Conservation (phyloP, 1,140 invertebrate genomes). For the Drosophila pandora region DNA sequence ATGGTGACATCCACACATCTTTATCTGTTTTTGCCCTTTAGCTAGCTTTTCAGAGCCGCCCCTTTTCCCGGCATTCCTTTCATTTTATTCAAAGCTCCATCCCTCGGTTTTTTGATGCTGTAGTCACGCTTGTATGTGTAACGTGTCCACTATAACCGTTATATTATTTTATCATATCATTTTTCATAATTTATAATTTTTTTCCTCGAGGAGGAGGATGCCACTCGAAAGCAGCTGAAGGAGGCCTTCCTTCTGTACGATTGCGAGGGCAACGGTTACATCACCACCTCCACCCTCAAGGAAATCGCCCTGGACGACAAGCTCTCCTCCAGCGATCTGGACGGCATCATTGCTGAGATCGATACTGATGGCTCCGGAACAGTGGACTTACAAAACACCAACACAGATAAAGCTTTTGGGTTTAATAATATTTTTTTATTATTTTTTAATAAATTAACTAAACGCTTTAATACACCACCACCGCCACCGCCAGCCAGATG, state of each 20-base stretch:
- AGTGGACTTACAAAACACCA: conserved; percentile 87
- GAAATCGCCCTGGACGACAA: conserved; percentile 97
- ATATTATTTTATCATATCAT: no score
- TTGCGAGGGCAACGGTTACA: conserved; percentile 95
- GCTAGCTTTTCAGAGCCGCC: conserved; percentile 10
- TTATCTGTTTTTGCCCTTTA: conserved; percentile 20
- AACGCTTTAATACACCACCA: conserved; percentile 71
- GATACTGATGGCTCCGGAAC: conserved; percentile 97
- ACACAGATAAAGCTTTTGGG: conserved; percentile 44
- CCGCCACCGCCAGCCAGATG: no score
- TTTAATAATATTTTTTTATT: conserved; percentile 76
- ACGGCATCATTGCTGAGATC: conserved; percentile 96
- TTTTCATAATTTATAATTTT: no score
- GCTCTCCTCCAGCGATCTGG: conserved; percentile 91
- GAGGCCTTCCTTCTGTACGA: conserved; percentile 94
- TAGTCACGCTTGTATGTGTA: no score
- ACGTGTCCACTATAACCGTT: no score
- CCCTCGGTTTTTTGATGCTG: conserved; percentile 9
- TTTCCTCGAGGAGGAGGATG: conserved; percentile 95
- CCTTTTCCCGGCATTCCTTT: conserved; percentile 1
- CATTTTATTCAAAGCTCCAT: conserved; percentile 13
- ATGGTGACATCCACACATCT: no score
- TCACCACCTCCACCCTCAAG: conserved; percentile 94
- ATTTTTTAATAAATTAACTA: conserved; percentile 79
- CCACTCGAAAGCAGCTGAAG: conserved; percentile 96